Conservation (phyloP, 2,888 invertebrate genomes). For the Abrostola tripartita region DNA sequence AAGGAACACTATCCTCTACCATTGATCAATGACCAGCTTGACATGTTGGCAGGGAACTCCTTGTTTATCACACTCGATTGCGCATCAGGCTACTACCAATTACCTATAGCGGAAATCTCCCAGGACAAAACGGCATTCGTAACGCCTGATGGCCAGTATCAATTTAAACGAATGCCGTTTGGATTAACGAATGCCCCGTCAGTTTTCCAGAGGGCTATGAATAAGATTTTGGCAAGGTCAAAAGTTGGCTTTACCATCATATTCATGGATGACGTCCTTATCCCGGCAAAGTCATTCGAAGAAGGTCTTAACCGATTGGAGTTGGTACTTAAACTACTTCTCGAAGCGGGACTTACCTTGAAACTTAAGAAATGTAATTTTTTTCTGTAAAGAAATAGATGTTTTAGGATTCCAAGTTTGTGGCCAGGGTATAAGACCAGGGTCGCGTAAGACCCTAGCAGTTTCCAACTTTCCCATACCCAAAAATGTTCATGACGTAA, state of each 20-base stretch:
- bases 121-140: constrained; percentile 56
- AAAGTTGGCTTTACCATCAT: constrained; percentile 15
- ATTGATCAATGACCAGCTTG: constrained; percentile 48
- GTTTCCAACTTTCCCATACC: constrained; percentile 49
- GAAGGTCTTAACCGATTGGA: constrained; percentile 43
- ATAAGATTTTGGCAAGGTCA: constrained; percentile 47
- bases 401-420: constrained; percentile 56
- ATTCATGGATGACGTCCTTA: constrained; percentile 57
- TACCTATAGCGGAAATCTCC: constrained; percentile 46
- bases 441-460: constrained; percentile 32
- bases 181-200: constrained; percentile 54
- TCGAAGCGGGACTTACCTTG: constrained; percentile 38
- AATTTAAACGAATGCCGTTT: constrained; percentile 54
- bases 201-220: constrained; percentile 52
- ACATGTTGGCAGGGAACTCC: constrained; percentile 39
- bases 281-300: constrained; percentile 28
- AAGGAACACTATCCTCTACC: constrained; percentile 49
- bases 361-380: constrained; percentile 58
- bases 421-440: constrained; percentile 50
- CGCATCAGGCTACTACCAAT: constrained; percentile 54
- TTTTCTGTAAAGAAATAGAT: constrained; percentile 48
- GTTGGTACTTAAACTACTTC: constrained; percentile 27
- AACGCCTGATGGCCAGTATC: constrained; percentile 52
- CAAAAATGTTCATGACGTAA: constrained; percentile 47
- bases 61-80: constrained; percentile 44